Percentiles rank a stretch among this genome's conserved stretches.
Conservation (phyloP, 1,140 invertebrate genomes). For the Cyrtorhinus lividipennis region DNA sequence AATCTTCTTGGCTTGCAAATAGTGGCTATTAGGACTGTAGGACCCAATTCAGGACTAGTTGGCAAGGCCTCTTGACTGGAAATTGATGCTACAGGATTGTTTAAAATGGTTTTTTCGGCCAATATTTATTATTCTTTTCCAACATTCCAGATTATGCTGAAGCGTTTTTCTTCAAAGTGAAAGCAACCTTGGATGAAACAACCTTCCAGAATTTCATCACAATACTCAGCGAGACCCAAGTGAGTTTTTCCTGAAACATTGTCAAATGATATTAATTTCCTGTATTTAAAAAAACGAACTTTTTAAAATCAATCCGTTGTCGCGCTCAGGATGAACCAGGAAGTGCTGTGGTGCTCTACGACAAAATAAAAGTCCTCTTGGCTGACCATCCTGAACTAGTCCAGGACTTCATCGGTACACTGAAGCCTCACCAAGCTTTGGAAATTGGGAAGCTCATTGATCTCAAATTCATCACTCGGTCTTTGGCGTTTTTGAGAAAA, state of each 20-base stretch:
- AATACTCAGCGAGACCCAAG: neutral
- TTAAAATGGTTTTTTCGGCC: neutral
- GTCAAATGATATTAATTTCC: neutral
- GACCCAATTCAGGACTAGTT: neutral
- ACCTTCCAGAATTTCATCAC: slow-evolving; percentile 11
- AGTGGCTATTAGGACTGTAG: neutral
- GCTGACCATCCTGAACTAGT: neutral
- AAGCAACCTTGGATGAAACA: slow-evolving; percentile 10
- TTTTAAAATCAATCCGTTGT: neutral
- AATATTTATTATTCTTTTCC: neutral
- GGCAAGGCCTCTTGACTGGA: neutral
- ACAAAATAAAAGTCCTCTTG: neutral
- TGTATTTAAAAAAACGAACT: neutral
- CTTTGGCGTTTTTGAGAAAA: slow-evolving; percentile 14
- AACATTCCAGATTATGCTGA: slow-evolving; percentile 14
- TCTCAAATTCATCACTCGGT: neutral
- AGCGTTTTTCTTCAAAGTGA: slow-evolving; percentile 12
- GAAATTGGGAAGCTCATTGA: slow-evolving; percentile 5
- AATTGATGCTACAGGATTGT: neutral
- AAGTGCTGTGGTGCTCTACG: neutral
- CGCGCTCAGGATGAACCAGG: neutral
- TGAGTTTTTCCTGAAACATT: neutral
- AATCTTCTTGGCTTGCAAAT: neutral
- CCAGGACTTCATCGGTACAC: slow-evolving; percentile 14
- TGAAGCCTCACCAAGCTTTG: slow-evolving; percentile 13